Evolutionary conservation across 1,140 invertebrate genomes (phyloP), one percentile per base, ranked within the genome.

Genomic region (Eciton burchellii): DNA sequence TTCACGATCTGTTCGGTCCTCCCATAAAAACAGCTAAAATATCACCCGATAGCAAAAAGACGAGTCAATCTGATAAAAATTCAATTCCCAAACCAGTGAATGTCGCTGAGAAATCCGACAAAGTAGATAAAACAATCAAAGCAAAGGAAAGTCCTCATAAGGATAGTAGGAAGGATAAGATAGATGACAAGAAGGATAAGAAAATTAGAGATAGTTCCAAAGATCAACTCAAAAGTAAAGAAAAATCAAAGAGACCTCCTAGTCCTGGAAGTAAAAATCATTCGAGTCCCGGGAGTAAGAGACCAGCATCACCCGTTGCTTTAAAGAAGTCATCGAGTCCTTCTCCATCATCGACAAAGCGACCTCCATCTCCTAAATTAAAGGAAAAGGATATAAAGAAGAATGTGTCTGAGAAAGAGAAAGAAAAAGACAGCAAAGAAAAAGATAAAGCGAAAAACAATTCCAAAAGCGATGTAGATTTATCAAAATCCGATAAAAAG

Each of bases 1-100:
- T 98, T 92, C 96, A 96, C 52, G 96, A 96, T 83, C 93, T 98
- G 63, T 98, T 98, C 94, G 97, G 97, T 0, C 92, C 96, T 43
- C 97, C 97, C 0, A 96, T 98, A 77, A 97, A 97, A 89, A 95
- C 95, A 4, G 49, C 74, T 3, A 96, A 96, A 92, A 92, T 95
- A 60, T 96, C 95, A 29, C 95, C 95, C 0, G 96, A 97, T 49
- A 92, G 77, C 73, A 95, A 95, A 26, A 96, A 96, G 89, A 68
- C 81, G 9, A 81, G 63, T 4, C 85, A 88, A 3, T 85, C 88
- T 73, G 96, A 95, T 84, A 94, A 88, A 87, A 92, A 93, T 26
- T 92, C 92, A 21, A 90, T 81, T 12, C 87, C 85, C 63, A 92
- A 92, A 57, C 77, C 72, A 9, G 43, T 83, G 16, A 11, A 84